phyloP scores from a whole-genome alignment of 1,140 invertebrate species.

The Arion vulgaris region DNA sequence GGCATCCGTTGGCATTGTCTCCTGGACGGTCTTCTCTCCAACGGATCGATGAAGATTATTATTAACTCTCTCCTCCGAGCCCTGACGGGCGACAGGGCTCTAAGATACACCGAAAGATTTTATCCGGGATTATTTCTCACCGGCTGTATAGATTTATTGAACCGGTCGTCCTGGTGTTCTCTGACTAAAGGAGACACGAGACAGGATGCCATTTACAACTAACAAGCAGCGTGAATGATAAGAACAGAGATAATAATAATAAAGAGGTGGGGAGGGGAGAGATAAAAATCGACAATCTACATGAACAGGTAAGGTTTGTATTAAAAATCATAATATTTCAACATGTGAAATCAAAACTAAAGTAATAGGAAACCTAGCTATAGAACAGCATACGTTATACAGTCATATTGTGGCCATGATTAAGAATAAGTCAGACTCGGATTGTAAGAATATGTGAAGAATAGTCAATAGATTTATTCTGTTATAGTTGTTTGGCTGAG shows the following conservation, averaged over 20 bases:
- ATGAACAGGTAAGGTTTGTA: not conserved
- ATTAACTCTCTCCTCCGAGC: slow-evolving; percentile 3
- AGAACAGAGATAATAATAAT: not conserved
- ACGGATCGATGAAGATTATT: slow-evolving; percentile 24
- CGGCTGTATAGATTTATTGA: slow-evolving; percentile 28
- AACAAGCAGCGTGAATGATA: not conserved
- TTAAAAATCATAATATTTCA: not conserved
- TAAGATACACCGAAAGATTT: slow-evolving; percentile 14
- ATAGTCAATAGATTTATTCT: too few relatives aligned
- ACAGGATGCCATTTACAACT: not conserved
- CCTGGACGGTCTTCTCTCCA: not conserved
- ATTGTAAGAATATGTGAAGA: too few relatives aligned
- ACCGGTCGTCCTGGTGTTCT: not conserved
- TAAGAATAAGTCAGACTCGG: too few relatives aligned
- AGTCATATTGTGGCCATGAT: too few relatives aligned
- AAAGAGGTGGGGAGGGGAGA: too few relatives aligned
- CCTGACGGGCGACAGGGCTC: slow-evolving; percentile 12
- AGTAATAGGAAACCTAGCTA: not conserved
- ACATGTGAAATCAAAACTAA: not conserved
- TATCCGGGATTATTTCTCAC: slow-evolving; percentile 27
- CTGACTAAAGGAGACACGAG: not conserved
- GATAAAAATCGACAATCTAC: not conserved
- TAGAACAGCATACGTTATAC: not conserved
- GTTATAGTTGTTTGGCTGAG: too few relatives aligned
- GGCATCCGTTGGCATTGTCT: slow-evolving; percentile 24